These are phyloP conservation scores for Eulithis testata DNA, from an alignment of 2,888 invertebrate genomes.

Conservation along the genomic window DNA sequence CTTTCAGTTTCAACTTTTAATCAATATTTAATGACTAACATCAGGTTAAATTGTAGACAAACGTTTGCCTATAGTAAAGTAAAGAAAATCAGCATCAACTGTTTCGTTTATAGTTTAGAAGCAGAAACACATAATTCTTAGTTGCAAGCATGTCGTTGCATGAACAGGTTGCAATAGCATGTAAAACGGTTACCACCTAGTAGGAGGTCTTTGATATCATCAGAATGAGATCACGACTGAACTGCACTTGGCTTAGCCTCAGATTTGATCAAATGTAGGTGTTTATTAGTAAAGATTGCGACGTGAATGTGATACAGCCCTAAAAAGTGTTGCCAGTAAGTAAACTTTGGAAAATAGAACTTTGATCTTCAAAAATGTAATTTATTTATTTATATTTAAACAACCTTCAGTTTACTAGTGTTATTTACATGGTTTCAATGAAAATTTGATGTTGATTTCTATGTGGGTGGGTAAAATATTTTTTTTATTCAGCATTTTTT, in stretches of 20 bases:
- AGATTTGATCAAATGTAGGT: constrained; percentile 7
- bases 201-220: constrained; percentile 3
- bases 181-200: background rate
- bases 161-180: background rate
- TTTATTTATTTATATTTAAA: background rate
- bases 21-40: too few relatives aligned
- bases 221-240: constrained; percentile 10
- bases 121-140: too few relatives aligned
- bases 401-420: background rate
- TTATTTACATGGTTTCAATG: constrained; percentile 12
- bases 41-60: too few relatives aligned
- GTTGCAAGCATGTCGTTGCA: too few relatives aligned
- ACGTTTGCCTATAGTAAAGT: too few relatives aligned
- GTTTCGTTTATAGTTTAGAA: too few relatives aligned
- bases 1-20: too few relatives aligned
- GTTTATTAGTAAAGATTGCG: constrained; percentile 13
- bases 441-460: background rate
- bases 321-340: background rate
- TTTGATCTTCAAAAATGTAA: constrained; percentile 7
- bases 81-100: too few relatives aligned
- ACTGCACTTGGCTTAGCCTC: background rate
- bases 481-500: background rate
- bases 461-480: background rate
- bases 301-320: constrained; percentile 8
- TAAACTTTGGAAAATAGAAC: constrained; percentile 10